A percentile compares a stretch with the other conserved stretches of the same genome.
Evolutionary conservation across 2,113 vertebrate genomes (phyloP).

Genomic region (Delphinus delphis): DNA sequence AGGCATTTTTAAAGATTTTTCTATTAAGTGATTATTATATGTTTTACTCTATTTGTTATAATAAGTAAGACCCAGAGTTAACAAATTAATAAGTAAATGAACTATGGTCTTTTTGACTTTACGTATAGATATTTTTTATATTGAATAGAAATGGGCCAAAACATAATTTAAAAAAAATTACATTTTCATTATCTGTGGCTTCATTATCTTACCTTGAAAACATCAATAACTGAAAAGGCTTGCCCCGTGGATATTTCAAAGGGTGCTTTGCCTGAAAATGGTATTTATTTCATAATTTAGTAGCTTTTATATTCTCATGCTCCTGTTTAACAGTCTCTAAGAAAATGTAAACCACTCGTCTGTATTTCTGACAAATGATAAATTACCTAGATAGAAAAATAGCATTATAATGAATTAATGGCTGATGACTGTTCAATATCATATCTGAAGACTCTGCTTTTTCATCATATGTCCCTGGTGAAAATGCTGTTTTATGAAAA

Average conservation of each 20-base stretch:
- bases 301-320: constrained; percentile 51
- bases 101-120: background rate
- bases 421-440: constrained; percentile 74
- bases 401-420: constrained; percentile 81
- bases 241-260: constrained; percentile 52
- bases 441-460: constrained; percentile 73
- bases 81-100: constrained; percentile 19
- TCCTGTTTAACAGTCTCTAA: constrained; percentile 71
- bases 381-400: constrained; percentile 79
- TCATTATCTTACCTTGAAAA: constrained; percentile 39
- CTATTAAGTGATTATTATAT: background rate
- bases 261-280: constrained; percentile 49
- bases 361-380: constrained; percentile 76
- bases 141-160: background rate
- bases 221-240: background rate
- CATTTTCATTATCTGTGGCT: background rate
- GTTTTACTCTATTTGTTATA: constrained; percentile 3
- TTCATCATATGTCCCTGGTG: constrained; percentile 73
- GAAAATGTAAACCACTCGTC: constrained; percentile 65
- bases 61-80: constrained; percentile 12
- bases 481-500: constrained; percentile 80
- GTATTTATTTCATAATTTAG: constrained; percentile 63
- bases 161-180: background rate
- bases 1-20: constrained; percentile 11
- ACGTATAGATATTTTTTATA: background rate